Evolutionary conservation across 2,888 invertebrate species (phyloP).

Genomic region (Dioctria linearis): DNA sequence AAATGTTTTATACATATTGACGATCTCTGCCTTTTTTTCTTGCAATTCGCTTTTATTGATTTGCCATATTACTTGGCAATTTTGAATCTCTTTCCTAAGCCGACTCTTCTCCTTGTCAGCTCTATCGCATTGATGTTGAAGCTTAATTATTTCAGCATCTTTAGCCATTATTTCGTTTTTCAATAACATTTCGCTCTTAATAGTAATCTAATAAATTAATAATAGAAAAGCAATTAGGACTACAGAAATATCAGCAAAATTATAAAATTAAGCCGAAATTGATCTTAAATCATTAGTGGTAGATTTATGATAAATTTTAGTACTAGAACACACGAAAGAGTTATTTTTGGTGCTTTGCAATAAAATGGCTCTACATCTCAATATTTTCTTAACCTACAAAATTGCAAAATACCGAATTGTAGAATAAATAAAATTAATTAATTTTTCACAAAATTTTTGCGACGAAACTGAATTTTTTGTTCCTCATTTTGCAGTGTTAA

Average conservation of each 20-base stretch:
- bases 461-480: too few relatives aligned
- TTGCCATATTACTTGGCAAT: constrained; percentile 36
- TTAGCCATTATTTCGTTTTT: constrained; percentile 13
- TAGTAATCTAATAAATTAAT: constrained; percentile 5
- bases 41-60: constrained; percentile 66
- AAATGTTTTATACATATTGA: constrained; percentile 79
- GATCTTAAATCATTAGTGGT: too few relatives aligned
- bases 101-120: constrained; percentile 11
- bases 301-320: neutral
- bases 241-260: too few relatives aligned
- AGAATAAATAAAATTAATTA: too few relatives aligned
- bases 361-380: too few relatives aligned
- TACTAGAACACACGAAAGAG: too few relatives aligned
- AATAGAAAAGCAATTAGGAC: neutral
- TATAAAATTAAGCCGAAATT: too few relatives aligned
- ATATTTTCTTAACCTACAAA: too few relatives aligned
- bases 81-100: constrained; percentile 14
- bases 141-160: constrained; percentile 31
- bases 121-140: constrained; percentile 20
- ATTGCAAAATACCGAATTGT: too few relatives aligned
- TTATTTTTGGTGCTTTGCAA: too few relatives aligned
- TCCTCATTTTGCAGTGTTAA: too few relatives aligned
- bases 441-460: too few relatives aligned
- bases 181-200: neutral
- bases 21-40: constrained; percentile 69